Evolutionary conservation across 1,140 invertebrate species (phyloP), one percentile per base, ranked within the genome.

Genomic region (Nilaparvata lugens): DNA sequence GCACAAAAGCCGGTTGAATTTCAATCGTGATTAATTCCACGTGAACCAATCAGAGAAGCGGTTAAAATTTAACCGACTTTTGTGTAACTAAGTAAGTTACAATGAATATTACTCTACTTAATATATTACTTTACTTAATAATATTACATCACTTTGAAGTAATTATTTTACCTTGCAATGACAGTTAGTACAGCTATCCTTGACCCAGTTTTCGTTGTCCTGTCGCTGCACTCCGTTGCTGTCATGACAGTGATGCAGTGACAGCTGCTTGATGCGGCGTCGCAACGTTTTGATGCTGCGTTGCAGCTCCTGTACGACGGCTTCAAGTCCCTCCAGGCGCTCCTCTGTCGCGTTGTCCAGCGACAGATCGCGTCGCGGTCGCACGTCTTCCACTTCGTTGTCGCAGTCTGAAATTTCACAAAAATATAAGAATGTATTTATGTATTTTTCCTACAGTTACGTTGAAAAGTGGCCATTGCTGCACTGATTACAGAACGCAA

Each of bases 271-370:
- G 16, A 83, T 69, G 61, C 78, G 76, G 59, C 78, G 75, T 64
- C 75, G 74, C 53, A 83, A 64, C 11, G 75, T 69, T 42, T 75
- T 76, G 4, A 85, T 75, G 51, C 78, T 79, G 69, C 76, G 78
- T 58, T 79, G 72, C 52, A 85, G 70, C 40, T 76, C 72, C 21
- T 74, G 69, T 3, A 86, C 74, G 4, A 78, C 69, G 48, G 77
- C 72, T 69, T 83, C 78, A 7, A 86, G 56, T 60, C 78, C 75
- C 64, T 78, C 78, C 5, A 86, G 71, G 23, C 81, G 74, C 40
- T 78, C 72, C 56, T 82, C 76, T 23, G 65, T 69, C n/a, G 57
- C 56, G 28, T 61, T 61, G 38, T 55, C 57, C 16, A 40, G n/a
- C 14, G 56, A 25, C 24, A 58, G 48, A 35, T 65, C 64, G 56